Percentiles rank a stretch among this genome's conserved stretches.
These are phyloP conservation scores for Hyperoplus immaculatus DNA, from an alignment of 2,797 vertebrate species.

Conservation along the genomic window DNA sequence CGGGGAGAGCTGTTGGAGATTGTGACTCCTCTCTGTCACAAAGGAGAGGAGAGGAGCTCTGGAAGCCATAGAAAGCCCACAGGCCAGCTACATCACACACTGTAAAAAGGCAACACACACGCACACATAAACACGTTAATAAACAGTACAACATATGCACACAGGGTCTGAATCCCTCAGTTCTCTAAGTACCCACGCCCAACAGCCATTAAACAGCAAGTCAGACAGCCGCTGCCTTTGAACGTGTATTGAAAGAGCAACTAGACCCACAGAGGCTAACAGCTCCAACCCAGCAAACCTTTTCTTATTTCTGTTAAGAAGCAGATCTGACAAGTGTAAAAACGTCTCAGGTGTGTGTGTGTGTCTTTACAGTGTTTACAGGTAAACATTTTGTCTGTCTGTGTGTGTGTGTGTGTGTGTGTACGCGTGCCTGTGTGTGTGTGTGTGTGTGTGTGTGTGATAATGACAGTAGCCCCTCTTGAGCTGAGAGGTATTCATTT, in stretches of 20 bases:
- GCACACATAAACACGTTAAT: background rate
- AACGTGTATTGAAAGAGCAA: constrained; percentile 66
- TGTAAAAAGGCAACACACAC: constrained; percentile 18
- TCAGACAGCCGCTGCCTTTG: constrained; percentile 69
- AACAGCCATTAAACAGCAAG: constrained; percentile 52
- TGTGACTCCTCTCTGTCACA: constrained; percentile 44
- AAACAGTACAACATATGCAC: constrained; percentile 12
- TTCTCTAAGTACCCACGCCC: constrained; percentile 53
- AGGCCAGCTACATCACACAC: constrained; percentile 43
- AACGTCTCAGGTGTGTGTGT: constrained; percentile 26
- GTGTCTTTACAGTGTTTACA: constrained; percentile 1
- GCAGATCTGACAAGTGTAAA: constrained; percentile 45
- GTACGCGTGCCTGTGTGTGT: too few relatives aligned
- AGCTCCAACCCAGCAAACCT: constrained; percentile 36
- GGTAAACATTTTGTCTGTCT: constrained; percentile 14
- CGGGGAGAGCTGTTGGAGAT: constrained; percentile 44
- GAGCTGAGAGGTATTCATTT: constrained; percentile 45
- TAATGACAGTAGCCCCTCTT: constrained; percentile 11
- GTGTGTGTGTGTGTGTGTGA: constrained; percentile 1
- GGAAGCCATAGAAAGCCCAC: constrained; percentile 55
- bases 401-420: constrained; percentile 21
- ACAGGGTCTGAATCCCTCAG: constrained; percentile 47
- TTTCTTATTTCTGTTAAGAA: constrained; percentile 41
- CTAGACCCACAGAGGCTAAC: constrained; percentile 45
- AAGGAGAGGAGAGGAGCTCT: constrained; percentile 47